Base-by-base conservation (phyloP, 1,140 invertebrate genomes). In the Calycopis cecrops region DNA sequence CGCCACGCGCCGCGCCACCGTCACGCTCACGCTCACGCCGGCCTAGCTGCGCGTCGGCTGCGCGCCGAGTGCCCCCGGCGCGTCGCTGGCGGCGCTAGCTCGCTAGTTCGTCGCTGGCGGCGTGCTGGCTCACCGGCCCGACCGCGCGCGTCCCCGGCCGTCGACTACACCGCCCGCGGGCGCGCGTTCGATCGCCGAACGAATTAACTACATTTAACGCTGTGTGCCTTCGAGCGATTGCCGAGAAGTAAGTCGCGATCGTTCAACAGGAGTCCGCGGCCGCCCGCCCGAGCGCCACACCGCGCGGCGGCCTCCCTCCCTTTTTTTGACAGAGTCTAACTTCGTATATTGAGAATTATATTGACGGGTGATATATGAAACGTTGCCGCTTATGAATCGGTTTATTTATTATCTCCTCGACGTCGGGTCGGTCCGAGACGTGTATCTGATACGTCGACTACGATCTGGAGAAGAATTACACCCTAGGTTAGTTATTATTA, bases 21-120 rank as follows among this genome's bases (percentile, higher is more conserved):
- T 96, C 53, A 96, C 96, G 75, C 97, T 98, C 80, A 96, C 93
- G 66, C 92, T 98, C 51, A 97, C 94, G 71, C 96, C 96, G 59
- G 94, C 96, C 88, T 97, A 92, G 73, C 62, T 60, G 61, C 57
- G 58, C 21, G 21, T 28, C 60, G 54, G 57, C 48, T 55, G 35
- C 57, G 49, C 52, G 60, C 9, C 47, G 9, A 50, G 60, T 59
- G 61, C 54, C 58, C 51, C 49, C 44, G 55, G 52, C 21, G 60
- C 51, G 58, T 48, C 52, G 57, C 12, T 40, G 12, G 37, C 37
- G 12, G 12, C 37, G 11, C 37, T 40, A 40, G 37, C 37, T 40
- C 37, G 9, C 37, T 14, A 9, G 37, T 9, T 11, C 12, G 10
- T 14, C 10, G 37, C 12, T 40, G 9, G 37, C 37, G 21, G 21